Percentiles rank a stretch among this genome's conserved stretches.
These are phyloP conservation scores for Apis cerana DNA, from an alignment of 1,140 invertebrate genomes.

Conservation along the genomic window DNA sequence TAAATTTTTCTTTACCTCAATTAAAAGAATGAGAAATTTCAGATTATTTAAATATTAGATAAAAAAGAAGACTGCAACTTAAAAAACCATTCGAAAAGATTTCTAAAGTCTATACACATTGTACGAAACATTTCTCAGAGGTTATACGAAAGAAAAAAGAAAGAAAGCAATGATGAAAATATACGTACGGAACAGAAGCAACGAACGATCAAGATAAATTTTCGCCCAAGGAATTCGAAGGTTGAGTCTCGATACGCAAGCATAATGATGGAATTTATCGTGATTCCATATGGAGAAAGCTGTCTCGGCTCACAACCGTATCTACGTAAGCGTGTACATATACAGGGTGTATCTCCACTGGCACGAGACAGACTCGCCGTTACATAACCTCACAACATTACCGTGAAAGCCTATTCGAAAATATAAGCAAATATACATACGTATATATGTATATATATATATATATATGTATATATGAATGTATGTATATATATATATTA, in stretches of 20 bases:
- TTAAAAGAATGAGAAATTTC: too few relatives aligned
- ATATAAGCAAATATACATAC: slow-evolving; percentile 23
- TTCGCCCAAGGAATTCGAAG: background rate
- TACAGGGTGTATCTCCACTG: slow-evolving; percentile 55
- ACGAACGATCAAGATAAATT: too few relatives aligned
- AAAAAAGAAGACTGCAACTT: too few relatives aligned
- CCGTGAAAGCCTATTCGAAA: slow-evolving; percentile 57
- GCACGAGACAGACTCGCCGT: slow-evolving; percentile 57
- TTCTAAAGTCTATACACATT: too few relatives aligned
- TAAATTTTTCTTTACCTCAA: too few relatives aligned
- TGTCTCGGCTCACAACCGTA: slow-evolving; percentile 49
- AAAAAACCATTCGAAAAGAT: too few relatives aligned
- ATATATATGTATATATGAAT: too few relatives aligned
- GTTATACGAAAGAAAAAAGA: too few relatives aligned
- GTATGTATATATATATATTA: too few relatives aligned
- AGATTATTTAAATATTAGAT: too few relatives aligned
- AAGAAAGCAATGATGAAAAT: background rate
- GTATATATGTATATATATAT: too few relatives aligned
- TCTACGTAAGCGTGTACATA: slow-evolving; percentile 47
- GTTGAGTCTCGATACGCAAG: slow-evolving; percentile 11
- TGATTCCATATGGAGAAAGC: slow-evolving; percentile 70
- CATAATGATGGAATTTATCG: slow-evolving; percentile 51
- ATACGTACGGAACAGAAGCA: background rate
- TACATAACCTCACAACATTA: slow-evolving; percentile 63
- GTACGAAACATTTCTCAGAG: too few relatives aligned